phyloP scores from a whole-genome alignment of 2,888 invertebrate genomes.

The Exephanes ischioxanthus region DNA sequence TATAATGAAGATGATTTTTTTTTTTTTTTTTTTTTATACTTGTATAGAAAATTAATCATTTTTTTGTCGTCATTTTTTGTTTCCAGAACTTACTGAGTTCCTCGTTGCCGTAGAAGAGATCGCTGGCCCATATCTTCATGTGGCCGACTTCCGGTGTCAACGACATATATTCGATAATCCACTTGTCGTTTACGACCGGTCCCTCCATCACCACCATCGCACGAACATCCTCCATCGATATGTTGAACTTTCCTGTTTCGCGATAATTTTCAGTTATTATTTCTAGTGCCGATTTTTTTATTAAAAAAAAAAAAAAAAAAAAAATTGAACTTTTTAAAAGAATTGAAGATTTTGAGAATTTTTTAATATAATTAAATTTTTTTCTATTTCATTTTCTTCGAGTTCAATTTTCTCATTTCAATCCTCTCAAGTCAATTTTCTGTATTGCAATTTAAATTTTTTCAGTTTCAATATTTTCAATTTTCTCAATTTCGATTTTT shows the following conservation, averaged over 20 bases:
- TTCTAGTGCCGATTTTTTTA: background rate
- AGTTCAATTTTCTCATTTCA: too few relatives aligned
- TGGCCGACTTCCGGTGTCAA: slow-evolving; percentile 88
- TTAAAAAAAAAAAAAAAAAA: background rate
- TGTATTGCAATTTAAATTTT: too few relatives aligned
- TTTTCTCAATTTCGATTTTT: too few relatives aligned
- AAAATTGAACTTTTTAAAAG: too few relatives aligned
- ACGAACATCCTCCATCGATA: slow-evolving; percentile 79
- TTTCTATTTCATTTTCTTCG: too few relatives aligned
- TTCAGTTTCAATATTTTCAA: too few relatives aligned
- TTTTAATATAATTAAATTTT: too few relatives aligned
- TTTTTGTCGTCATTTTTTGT: background rate
- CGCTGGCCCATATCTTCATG: slow-evolving; percentile 87
- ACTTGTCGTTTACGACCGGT: slow-evolving; percentile 78
- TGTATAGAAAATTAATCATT: background rate
- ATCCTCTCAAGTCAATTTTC: too few relatives aligned
- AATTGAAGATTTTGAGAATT: too few relatives aligned
- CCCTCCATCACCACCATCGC: slow-evolving; percentile 78
- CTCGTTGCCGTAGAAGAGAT: slow-evolving; percentile 87
- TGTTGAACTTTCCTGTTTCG: slow-evolving; percentile 79
- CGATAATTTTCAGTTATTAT: background rate
- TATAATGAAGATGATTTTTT: slow-evolving; percentile 46
- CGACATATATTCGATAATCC: slow-evolving; percentile 86
- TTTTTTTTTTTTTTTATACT: background rate
- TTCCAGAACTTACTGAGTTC: slow-evolving; percentile 87